Percentiles rank a stretch among this genome's conserved stretches.
Evolutionary conservation across 1,140 invertebrate genomes (phyloP).

Genomic region (Heliconius melpomene): DNA sequence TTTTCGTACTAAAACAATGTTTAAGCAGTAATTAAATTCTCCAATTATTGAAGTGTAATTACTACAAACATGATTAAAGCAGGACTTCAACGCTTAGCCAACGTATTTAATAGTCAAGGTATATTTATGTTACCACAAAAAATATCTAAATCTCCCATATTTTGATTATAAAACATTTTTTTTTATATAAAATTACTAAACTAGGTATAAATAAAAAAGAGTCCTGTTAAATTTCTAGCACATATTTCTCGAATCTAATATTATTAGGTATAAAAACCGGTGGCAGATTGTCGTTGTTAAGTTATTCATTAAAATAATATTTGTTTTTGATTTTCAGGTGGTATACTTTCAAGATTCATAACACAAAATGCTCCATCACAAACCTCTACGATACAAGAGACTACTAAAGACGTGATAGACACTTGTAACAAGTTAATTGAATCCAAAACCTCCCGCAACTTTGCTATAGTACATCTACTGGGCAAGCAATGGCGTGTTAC

Average conservation of each 20-base stretch:
- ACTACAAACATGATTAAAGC: conserved; percentile 38
- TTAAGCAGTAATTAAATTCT: not conserved
- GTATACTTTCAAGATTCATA: conserved; percentile 63
- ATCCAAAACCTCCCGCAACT: conserved; percentile 86
- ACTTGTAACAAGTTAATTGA: conserved; percentile 73
- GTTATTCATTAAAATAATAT: not conserved
- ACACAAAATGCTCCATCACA: conserved; percentile 52
- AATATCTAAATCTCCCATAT: not conserved
- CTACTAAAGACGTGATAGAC: conserved; percentile 66
- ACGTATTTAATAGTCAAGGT: conserved; percentile 62
- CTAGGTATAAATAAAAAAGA: too few species aligned
- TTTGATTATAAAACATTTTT: not conserved
- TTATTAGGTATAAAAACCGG: too few species aligned
- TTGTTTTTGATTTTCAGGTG: conserved; percentile 52
- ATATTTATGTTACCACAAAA: conserved; percentile 17
- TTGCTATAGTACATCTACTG: conserved; percentile 91
- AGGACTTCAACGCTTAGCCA: conserved; percentile 63
- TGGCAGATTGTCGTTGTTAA: too few species aligned
- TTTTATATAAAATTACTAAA: too few species aligned
- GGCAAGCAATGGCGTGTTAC: conserved; percentile 95
- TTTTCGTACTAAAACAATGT: not conserved
- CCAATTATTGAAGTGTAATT: not conserved
- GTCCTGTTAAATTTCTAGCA: too few species aligned
- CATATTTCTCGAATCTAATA: too few species aligned
- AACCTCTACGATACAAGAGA: conserved; percentile 48